Conservation (phyloP, 2,113 vertebrate species). For the Thinocorus orbignyianus region DNA sequence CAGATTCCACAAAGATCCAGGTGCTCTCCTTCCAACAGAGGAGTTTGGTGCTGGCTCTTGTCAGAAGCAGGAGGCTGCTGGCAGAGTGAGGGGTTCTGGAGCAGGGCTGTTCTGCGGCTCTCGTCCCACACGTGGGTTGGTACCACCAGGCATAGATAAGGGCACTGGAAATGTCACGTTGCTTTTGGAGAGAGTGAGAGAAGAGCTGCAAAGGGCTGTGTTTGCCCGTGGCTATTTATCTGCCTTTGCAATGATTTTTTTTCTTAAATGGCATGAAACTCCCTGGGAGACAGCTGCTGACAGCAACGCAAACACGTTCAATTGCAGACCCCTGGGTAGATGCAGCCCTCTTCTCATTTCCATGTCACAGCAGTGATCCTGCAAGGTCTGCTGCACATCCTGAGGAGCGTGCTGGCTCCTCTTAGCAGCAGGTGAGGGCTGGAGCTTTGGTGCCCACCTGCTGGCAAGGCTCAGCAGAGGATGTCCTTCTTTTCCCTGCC, state of each 20-base stretch:
- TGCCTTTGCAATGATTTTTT: neutral
- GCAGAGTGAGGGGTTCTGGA: neutral
- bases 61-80: neutral
- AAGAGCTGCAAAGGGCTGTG: neutral
- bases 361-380: neutral
- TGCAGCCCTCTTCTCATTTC: neutral
- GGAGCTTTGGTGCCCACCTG: neutral
- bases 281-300: neutral
- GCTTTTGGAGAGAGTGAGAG: neutral
- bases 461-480: neutral
- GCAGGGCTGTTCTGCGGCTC: neutral
- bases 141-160: neutral
- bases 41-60: neutral
- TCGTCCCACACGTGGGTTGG: neutral
- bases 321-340: neutral
- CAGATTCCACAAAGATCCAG: neutral
- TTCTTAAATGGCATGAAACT: neutral
- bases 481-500: neutral
- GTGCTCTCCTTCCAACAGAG: neutral
- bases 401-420: rapidly evolving
- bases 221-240: neutral
- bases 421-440: neutral
- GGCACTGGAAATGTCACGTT: neutral
- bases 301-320: neutral
- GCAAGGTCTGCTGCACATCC: neutral